A percentile compares a stretch with the other conserved stretches of the same genome.
Evolutionary conservation across 2,797 vertebrate species (phyloP).

Genomic region (Heterohyrax brucei): DNA sequence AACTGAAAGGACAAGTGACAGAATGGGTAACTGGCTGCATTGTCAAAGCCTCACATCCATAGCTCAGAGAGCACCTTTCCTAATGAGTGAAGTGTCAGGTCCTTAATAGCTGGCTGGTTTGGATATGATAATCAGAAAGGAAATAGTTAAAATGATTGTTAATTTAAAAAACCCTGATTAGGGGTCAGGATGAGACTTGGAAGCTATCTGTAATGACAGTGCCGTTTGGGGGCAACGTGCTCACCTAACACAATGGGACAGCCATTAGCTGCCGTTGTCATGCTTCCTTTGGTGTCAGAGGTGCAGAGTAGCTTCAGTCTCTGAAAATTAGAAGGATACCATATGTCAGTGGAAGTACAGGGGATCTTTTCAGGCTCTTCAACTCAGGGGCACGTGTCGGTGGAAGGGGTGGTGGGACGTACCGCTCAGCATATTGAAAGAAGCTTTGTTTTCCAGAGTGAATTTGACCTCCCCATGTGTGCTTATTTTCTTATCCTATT

Average conservation of each 20-base stretch:
- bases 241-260: conserved; percentile 69
- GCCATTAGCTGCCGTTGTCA: conserved; percentile 76
- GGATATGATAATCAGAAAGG: conserved; percentile 75
- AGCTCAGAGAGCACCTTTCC: conserved; percentile 67
- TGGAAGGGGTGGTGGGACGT: neutral
- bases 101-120: conserved; percentile 74
- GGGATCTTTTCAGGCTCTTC: conserved; percentile 62
- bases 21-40: conserved; percentile 56
- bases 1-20: conserved; percentile 74
- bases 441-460: neutral
- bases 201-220: conserved; percentile 72
- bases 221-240: conserved; percentile 56
- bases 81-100: conserved; percentile 65
- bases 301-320: conserved; percentile 65
- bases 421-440: conserved; percentile 42
- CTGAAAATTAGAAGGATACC: conserved; percentile 66
- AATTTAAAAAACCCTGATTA: conserved; percentile 76
- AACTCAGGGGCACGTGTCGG: neutral
- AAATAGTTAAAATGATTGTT: conserved; percentile 81
- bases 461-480: neutral
- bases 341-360: conserved; percentile 62
- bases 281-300: conserved; percentile 49
- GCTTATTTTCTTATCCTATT: conserved; percentile 53
- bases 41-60: conserved; percentile 61
- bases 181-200: conserved; percentile 71